Percentiles rank a stretch among this genome's conserved stretches.
These are phyloP conservation scores for Campodea augens DNA, from an alignment of 1,140 invertebrate species.

Conservation along the genomic window DNA sequence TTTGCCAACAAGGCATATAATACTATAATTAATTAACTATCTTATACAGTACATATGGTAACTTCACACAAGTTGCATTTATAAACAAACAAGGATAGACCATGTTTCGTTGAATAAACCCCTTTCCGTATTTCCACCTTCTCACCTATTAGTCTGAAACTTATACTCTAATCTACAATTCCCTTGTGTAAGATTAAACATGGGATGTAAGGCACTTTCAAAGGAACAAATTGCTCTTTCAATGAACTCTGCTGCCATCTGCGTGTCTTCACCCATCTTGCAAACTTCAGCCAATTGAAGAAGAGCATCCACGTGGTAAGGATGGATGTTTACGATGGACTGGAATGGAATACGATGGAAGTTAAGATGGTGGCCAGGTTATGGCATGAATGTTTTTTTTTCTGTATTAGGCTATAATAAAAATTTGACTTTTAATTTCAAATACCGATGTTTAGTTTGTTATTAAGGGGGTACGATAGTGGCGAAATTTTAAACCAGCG, in stretches of 20 bases:
- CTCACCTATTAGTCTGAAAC: conserved; percentile 56
- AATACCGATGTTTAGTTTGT: too few species aligned
- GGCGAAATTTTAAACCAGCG: too few species aligned
- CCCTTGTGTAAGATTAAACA: conserved; percentile 54
- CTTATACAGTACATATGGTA: too few species aligned
- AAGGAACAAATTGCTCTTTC: conserved; percentile 56
- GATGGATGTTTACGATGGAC: conserved; percentile 50
- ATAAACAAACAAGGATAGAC: neutral
- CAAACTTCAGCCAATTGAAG: conserved; percentile 68
- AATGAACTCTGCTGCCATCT: conserved; percentile 56
- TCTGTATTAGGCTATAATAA: neutral
- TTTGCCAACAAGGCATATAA: too few species aligned
- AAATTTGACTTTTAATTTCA: conserved; percentile 1
- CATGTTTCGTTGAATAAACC: too few species aligned
- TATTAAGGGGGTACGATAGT: too few species aligned
- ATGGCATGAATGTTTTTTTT: conserved; percentile 1
- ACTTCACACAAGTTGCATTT: neutral
- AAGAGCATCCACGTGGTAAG: conserved; percentile 67
- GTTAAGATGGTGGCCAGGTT: too few species aligned
- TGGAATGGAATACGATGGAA: conserved; percentile 27
- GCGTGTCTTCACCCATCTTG: conserved; percentile 54
- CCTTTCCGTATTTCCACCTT: neutral
- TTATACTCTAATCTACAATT: conserved; percentile 60
- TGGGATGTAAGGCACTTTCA: conserved; percentile 58
- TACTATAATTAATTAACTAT: too few species aligned